phyloP scores from a whole-genome alignment of 2,797 vertebrate species.

The Zenarchopterus dispar region DNA sequence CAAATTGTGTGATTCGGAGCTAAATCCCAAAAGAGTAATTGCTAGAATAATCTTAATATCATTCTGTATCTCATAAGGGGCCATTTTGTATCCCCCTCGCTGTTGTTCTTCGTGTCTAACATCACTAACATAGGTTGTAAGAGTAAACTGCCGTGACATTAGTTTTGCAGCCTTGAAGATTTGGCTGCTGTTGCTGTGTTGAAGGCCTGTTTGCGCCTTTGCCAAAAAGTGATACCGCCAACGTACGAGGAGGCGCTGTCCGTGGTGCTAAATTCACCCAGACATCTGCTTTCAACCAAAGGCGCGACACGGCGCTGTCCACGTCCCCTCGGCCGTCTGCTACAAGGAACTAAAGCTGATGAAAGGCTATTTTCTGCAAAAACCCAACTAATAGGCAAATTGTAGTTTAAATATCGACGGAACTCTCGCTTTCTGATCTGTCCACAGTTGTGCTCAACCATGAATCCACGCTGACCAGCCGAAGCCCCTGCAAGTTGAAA shows the following conservation, averaged over 20 bases:
- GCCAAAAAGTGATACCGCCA: slow-evolving; percentile 25
- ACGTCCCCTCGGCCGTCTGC: slow-evolving; percentile 39
- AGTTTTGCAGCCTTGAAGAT: background rate
- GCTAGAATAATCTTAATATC: background rate
- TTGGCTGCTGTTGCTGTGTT: background rate
- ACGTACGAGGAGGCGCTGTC: slow-evolving; percentile 48
- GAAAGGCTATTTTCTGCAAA: slow-evolving; percentile 3
- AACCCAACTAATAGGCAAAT: slow-evolving; percentile 1
- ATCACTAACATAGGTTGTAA: slow-evolving; percentile 1
- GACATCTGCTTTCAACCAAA: slow-evolving; percentile 27
- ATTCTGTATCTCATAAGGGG: background rate
- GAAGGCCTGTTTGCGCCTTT: slow-evolving; percentile 20
- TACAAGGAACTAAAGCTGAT: slow-evolving; percentile 11
- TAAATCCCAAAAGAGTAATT: background rate
- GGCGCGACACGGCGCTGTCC: slow-evolving; percentile 43
- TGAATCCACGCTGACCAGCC: slow-evolving; percentile 37
- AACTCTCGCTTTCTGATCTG: slow-evolving; percentile 16
- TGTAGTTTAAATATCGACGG: background rate
- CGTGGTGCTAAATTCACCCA: slow-evolving; percentile 47
- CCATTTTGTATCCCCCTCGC: background rate
- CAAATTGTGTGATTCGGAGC: no score
- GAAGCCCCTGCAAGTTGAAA: slow-evolving; percentile 47
- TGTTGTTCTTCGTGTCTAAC: background rate
- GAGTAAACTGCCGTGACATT: background rate
- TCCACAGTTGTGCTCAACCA: slow-evolving; percentile 11